Evolutionary conservation across 2,113 vertebrate species (phyloP).

Genomic region (Dermatemys mawii): DNA sequence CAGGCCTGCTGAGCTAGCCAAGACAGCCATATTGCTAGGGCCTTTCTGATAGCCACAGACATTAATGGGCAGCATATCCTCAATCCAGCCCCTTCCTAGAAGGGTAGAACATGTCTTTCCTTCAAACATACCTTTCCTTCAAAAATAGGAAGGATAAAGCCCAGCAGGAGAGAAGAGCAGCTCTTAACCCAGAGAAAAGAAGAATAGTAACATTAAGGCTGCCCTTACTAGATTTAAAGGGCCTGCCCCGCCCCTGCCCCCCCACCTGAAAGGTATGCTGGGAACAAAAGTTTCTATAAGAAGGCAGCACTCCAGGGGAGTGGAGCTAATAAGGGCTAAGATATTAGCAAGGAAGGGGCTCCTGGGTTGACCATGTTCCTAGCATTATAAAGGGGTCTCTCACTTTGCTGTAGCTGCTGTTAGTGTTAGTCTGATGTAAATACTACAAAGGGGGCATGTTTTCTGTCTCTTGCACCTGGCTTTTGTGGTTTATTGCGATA

Average conservation of each 20-base stretch:
- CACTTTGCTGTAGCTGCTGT: conserved; percentile 40
- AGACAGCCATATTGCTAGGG: neutral
- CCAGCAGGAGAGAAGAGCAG: neutral
- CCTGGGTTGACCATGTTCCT: neutral
- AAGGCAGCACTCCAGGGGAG: accelerated
- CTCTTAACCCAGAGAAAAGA: accelerated
- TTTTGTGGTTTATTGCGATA: neutral
- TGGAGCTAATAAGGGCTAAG: neutral
- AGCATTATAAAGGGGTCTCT: neutral
- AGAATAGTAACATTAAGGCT: accelerated
- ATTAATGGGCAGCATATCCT: neutral
- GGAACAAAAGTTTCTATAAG: accelerated
- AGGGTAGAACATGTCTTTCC: too few relatives aligned
- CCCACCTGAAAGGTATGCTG: accelerated
- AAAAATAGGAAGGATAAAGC: neutral
- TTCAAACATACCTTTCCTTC: neutral
- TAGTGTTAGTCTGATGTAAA: neutral
- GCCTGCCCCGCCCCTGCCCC: neutral
- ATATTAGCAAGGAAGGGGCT: too few relatives aligned
- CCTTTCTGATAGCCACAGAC: neutral
- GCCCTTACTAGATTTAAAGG: accelerated
- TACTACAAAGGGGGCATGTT: neutral
- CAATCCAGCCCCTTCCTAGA: neutral
- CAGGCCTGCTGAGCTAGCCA: neutral
- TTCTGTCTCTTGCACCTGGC: neutral